Evolutionary conservation across 2,797 vertebrate species (phyloP).

Genomic region (Etheostoma nigrum): DNA sequence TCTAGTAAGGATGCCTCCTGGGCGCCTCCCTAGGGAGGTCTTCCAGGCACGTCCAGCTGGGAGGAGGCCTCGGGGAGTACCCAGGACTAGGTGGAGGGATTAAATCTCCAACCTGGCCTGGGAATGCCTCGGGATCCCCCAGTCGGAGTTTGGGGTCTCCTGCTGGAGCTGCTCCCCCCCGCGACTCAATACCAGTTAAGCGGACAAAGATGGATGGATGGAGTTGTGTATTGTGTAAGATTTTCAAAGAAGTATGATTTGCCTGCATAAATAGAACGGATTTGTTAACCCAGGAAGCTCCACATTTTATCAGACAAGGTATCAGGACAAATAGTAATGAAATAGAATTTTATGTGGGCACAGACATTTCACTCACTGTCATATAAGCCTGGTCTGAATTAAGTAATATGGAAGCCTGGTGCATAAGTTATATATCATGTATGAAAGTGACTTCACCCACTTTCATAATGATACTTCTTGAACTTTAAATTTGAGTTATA

Average conservation of each 20-base stretch:
- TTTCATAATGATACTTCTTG: slow-evolving; percentile 12
- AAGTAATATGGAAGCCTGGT: background rate
- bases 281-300: background rate
- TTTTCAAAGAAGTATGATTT: background rate
- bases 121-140: no score
- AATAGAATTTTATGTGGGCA: background rate
- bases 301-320: background rate
- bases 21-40: no score
- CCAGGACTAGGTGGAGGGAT: no score
- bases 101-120: no score
- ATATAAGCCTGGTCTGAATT: background rate
- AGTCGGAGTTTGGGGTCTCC: no score
- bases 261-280: background rate
- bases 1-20: no score
- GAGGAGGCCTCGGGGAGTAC: no score
- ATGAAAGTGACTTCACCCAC: slow-evolving; percentile 20
- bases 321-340: background rate
- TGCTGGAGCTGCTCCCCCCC: no score
- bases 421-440: slow-evolving; percentile 16
- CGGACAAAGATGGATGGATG: no score
- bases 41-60: no score
- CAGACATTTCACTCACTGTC: background rate
- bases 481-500: slow-evolving; percentile 36
- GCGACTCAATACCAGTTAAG: no score
- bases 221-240: background rate